Conservation (phyloP, 2,888 invertebrate genomes). For the Chloromyia formosa region DNA sequence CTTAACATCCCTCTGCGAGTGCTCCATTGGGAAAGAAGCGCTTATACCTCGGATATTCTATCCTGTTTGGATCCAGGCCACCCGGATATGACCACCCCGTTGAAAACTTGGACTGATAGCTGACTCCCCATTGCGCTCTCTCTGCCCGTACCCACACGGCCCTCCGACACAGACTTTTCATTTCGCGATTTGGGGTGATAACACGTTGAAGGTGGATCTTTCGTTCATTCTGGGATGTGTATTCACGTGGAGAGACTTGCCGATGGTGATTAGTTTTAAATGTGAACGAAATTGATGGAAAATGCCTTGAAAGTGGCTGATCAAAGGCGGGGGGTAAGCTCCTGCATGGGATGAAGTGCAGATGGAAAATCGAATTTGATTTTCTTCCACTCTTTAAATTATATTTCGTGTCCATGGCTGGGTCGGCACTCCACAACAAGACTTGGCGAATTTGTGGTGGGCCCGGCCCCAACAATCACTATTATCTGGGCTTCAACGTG, state of each 20-base stretch:
- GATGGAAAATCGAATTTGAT: conserved; percentile 11
- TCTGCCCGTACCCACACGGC: no score
- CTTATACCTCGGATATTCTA: not conserved
- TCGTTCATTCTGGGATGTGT: no score
- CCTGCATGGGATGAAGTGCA: not conserved
- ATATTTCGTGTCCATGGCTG: no score
- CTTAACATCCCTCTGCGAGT: not conserved
- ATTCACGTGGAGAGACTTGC: no score
- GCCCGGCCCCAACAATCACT: not conserved
- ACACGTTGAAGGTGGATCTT: conserved; percentile 6
- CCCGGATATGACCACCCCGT: not conserved
- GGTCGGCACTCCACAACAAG: no score
- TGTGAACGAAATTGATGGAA: conserved; percentile 22
- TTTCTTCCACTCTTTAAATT: not conserved
- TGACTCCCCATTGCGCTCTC: not conserved
- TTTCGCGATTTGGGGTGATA: not conserved
- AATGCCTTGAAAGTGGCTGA: not conserved
- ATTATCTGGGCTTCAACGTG: not conserved
- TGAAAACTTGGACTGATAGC: not conserved
- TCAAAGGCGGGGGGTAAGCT: not conserved
- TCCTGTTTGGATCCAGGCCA: conserved; percentile 8
- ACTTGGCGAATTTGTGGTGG: conserved; percentile 6
- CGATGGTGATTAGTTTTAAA: conserved; percentile 13
- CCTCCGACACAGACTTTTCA: not conserved
- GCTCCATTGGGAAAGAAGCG: not conserved